Base-by-base conservation (phyloP, 2,888 invertebrate genomes). In the Macrosoma leucophasiata region DNA sequence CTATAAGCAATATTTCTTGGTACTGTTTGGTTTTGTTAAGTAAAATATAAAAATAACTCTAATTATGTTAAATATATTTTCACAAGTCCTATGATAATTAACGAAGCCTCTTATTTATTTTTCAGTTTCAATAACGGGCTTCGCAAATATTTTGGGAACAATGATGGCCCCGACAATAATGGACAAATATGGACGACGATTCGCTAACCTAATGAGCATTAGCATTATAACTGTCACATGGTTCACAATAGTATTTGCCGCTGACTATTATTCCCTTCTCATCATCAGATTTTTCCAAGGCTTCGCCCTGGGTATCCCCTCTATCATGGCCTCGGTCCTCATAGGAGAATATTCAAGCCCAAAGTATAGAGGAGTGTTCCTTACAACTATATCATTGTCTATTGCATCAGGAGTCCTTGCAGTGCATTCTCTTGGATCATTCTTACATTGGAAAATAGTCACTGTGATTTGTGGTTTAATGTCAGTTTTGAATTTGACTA, bases 351-450 rank as follows among this genome's bases (percentile, higher is more conserved):
- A 76, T 21, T 72, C 81, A 2, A 79, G 85, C 24, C 89, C 86
- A 0, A 78, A 67, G 31, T 76, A 88, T 30, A 70, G 90, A 25
- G 88, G 90, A 7, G 71, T 85, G 1, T 73, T 89, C 10, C 67
- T 88, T 15, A 82, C 88, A 28, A 78, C 82, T 0, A 82, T 88
- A 6, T 84, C 87, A 0, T 59, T 88, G 2, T 75, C 85, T 0
- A 81, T 88, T 13, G 84, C 89, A 0, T 36, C 71, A 5, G 89
- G 89, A 2, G 85, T 89, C 4, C 62, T 89, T 2, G 35, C 81
- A 0, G 81, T 86, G 1, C 90, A 90, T 49, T 55, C 77, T 0
- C 51, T 90, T 20, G 90, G 91, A 0, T 84, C 85, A 2, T 84
- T 77, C 49, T 49, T 86, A 0, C 52, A 64, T 6, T 89, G 88